Conservation (phyloP, 2,113 vertebrate species). For the Antechinus stuartii region DNA sequence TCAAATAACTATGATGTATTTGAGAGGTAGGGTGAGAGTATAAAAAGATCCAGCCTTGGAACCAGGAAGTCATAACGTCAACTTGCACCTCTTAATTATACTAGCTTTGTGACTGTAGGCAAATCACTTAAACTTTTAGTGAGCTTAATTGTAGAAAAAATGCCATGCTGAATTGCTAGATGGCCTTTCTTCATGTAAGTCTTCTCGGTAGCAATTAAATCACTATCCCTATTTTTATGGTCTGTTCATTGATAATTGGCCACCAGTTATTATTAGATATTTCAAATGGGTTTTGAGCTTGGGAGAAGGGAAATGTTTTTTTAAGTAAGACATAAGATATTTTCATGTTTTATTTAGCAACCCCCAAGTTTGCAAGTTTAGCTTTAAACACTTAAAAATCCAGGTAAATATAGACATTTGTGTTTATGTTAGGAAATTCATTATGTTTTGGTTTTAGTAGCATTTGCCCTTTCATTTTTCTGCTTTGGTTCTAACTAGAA, state of each 20-base stretch:
- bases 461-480: background rate
- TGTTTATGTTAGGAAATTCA: background rate
- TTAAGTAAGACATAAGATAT: background rate
- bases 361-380: conserved; percentile 10
- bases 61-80: background rate
- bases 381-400: conserved; percentile 31
- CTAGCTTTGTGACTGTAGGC: background rate
- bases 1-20: background rate
- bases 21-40: background rate
- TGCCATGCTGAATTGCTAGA: background rate
- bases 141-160: background rate
- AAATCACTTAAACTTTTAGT: background rate
- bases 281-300: background rate
- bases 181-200: background rate
- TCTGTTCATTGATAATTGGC: background rate
- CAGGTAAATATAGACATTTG: background rate
- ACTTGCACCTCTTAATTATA: background rate
- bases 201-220: background rate
- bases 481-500: background rate
- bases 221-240: background rate
- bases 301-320: too few relatives aligned
- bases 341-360: background rate
- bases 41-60: background rate
- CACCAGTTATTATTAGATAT: background rate
- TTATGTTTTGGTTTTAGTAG: background rate